phyloP scores from a whole-genome alignment of 2,113 vertebrate species.

The Haemorhous mexicanus region DNA sequence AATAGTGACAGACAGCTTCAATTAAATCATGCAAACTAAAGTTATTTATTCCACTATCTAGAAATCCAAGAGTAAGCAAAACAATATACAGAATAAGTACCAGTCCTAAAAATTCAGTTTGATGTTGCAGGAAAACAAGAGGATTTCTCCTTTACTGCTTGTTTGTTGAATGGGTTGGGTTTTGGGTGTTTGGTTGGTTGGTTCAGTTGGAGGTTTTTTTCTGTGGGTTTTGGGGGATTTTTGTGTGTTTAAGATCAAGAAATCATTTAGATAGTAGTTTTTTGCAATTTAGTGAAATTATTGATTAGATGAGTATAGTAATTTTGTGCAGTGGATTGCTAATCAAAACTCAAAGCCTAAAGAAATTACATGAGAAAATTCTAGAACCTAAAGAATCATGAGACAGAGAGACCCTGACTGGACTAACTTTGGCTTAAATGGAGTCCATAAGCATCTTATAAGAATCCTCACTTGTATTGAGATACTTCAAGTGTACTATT shows the following conservation, averaged over 20 bases:
- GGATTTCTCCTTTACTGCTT: background rate
- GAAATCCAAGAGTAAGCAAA: background rate
- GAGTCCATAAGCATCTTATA: background rate
- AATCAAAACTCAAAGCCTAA: background rate
- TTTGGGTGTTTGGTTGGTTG: background rate
- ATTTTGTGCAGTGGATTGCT: background rate
- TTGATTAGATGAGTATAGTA: background rate
- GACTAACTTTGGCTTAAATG: background rate
- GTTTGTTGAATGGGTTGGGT: background rate
- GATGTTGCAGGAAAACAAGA: background rate
- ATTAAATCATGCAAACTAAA: slow-evolving; percentile 17
- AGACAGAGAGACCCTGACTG: background rate
- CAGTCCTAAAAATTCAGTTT: background rate
- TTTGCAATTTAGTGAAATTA: background rate
- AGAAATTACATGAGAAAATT: background rate
- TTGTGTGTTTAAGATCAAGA: background rate
- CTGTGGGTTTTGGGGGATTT: accelerated
- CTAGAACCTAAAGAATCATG: background rate
- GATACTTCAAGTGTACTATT: background rate
- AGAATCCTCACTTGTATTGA: background rate
- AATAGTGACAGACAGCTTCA: slow-evolving; percentile 5
- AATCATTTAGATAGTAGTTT: background rate
- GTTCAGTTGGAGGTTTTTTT: background rate
- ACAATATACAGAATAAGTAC: background rate
- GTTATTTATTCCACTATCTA: background rate